Base-by-base conservation (phyloP, 2,113 vertebrate genomes). In the human (Homo sapiens) region DNA sequence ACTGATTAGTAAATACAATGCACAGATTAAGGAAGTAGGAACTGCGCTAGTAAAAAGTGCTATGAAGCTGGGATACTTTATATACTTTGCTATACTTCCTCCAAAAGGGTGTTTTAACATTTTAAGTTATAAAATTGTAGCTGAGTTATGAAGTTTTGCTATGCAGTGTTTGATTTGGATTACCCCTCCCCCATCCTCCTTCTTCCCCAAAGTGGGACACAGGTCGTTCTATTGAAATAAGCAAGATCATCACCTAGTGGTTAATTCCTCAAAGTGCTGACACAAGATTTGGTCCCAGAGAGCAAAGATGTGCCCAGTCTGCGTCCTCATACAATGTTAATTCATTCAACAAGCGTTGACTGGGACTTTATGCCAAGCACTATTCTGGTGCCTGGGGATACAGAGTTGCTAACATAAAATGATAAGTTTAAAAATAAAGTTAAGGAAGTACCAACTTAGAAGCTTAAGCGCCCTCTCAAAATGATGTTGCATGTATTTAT, bases 361-460 rank as follows among this genome's bases (percentile, higher is more conserved):
- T 70, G 73, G 73, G 35, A 45, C 45, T 86, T 66, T 61, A 18
- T 61, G 48, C 89, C 52, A 57, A 57, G 57, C 76, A 45, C 75
- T 73, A 1, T 73, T 88, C 87, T 75, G 94, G 50, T 88, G 16
- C 75, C 93, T 90, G 80, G 52, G 57, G 61, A 72, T 61, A 48
- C 35, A 93, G 76, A 76, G 40, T 70, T 96, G 70, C 90, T 93
- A 79, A 97, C 64, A 76, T 57, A 92, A 96, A 94, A 97, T 75
- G 90, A 89, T 52, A 92, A 23, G 32, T 89, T 92, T 88, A 94
- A 93, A 96, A 97, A 93, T 96, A 95, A 94, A 97, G 94, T 89
- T 32, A 81, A 91, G 82, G 20, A 83, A 87, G 78, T 88, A 68
- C 93, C 88, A 82, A 64, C 32, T 73, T 16, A 0, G 90, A 90